Conservation (phyloP, 35 echinoderm and acorn worm genomes). For the Chiridota heheva region DNA sequence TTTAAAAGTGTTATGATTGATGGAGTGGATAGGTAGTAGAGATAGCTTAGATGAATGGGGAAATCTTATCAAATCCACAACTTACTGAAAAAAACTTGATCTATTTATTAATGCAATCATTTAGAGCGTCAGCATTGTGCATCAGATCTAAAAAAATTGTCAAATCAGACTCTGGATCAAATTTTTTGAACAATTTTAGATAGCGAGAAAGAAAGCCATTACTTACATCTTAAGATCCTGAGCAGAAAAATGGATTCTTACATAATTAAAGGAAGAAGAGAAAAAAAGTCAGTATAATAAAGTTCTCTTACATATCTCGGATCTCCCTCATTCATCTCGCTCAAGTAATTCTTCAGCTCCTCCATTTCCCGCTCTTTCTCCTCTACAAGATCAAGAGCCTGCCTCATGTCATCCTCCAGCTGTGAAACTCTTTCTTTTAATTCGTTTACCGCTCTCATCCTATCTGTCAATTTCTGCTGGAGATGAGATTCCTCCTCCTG, state of each 20-base stretch:
- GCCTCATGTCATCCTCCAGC: slow-evolving; percentile 77
- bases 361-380: slow-evolving; percentile 78
- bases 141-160: not conserved
- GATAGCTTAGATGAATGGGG: too few species aligned
- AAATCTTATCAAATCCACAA: too few species aligned
- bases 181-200: not conserved
- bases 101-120: too few species aligned
- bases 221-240: not conserved
- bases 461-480: slow-evolving; percentile 51
- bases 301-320: slow-evolving; percentile 76
- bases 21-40: too few species aligned
- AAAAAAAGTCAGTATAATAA: not conserved
- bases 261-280: not conserved
- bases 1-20: too few species aligned
- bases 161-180: not conserved
- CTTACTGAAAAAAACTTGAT: too few species aligned
- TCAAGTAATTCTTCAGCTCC: slow-evolving; percentile 50
- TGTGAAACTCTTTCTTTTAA: slow-evolving; percentile 55
- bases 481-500: slow-evolving; percentile 50
- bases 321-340: slow-evolving; percentile 52
- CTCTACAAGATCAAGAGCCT: slow-evolving; percentile 74
- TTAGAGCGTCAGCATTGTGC: too few species aligned
- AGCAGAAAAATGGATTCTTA: not conserved
- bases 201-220: not conserved
- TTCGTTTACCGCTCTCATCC: slow-evolving; percentile 56